Evolutionary conservation across 2,797 vertebrate genomes (phyloP).

Genomic region (Mormyrops attenuatus): DNA sequence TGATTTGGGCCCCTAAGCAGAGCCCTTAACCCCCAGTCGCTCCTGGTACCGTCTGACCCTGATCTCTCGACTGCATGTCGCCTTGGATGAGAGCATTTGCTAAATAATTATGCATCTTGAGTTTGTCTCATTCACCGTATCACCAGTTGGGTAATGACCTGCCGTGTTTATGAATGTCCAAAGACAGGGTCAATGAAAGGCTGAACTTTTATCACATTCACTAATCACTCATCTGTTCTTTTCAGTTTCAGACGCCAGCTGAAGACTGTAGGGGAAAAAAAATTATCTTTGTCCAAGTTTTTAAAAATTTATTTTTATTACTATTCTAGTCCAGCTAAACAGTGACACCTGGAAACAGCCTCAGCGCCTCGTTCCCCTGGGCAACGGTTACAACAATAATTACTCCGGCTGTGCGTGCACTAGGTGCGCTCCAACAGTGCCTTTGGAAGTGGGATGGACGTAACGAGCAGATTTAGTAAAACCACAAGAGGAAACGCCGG

Average conservation of each 20-base stretch:
- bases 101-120: background rate
- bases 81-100: background rate
- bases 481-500: background rate
- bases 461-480: background rate
- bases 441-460: background rate
- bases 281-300: background rate
- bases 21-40: background rate
- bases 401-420: constrained; percentile 23
- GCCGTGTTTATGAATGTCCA: background rate
- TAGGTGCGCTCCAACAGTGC: background rate
- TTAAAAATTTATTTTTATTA: background rate
- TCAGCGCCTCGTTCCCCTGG: background rate
- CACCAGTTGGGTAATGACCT: background rate
- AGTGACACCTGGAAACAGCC: background rate
- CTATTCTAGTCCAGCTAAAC: background rate
- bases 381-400: constrained; percentile 31
- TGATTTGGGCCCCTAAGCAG: background rate
- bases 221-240: background rate
- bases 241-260: background rate
- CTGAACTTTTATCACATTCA: background rate
- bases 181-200: background rate
- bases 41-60: background rate
- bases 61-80: background rate
- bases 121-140: background rate
- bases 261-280: background rate